phyloP scores from a whole-genome alignment of 2,113 vertebrate species.

The Motacilla tschutschensis region DNA sequence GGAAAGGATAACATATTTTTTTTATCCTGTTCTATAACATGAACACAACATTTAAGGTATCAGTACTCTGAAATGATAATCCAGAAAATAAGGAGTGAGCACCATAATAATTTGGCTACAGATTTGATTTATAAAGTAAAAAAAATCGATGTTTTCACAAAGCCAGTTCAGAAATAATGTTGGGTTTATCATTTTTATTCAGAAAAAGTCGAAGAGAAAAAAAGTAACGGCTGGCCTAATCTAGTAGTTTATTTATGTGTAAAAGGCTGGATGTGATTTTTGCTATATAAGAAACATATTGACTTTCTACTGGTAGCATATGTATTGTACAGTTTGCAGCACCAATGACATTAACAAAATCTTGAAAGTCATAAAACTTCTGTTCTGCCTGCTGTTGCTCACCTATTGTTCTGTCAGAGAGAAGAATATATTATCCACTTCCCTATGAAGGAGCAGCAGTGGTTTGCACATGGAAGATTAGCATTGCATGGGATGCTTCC shows the following conservation, averaged over 20 bases:
- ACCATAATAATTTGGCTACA: background rate
- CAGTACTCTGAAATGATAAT: background rate
- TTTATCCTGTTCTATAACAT: background rate
- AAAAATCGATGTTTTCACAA: background rate
- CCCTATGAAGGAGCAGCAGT: constrained; percentile 24
- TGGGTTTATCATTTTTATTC: background rate
- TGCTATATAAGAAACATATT: background rate
- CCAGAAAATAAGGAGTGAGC: background rate
- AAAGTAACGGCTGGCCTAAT: background rate
- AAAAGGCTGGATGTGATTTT: background rate
- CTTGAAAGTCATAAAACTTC: constrained; percentile 54
- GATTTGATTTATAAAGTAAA: background rate
- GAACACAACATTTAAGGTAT: background rate
- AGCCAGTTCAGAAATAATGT: background rate
- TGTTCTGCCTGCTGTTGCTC: constrained; percentile 53
- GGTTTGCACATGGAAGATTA: constrained; percentile 36
- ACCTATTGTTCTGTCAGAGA: constrained; percentile 35
- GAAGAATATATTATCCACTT: constrained; percentile 24
- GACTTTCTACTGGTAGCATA: constrained; percentile 25
- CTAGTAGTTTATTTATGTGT: background rate
- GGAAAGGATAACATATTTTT: background rate
- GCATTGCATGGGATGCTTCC: background rate
- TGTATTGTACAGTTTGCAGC: background rate
- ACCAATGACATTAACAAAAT: constrained; percentile 8
- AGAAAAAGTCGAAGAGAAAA: background rate